A percentile compares a stretch with the other conserved stretches of the same genome.
phyloP scores from a whole-genome alignment of 2,113 vertebrate species.

The Brienomyrus brachyistius region DNA sequence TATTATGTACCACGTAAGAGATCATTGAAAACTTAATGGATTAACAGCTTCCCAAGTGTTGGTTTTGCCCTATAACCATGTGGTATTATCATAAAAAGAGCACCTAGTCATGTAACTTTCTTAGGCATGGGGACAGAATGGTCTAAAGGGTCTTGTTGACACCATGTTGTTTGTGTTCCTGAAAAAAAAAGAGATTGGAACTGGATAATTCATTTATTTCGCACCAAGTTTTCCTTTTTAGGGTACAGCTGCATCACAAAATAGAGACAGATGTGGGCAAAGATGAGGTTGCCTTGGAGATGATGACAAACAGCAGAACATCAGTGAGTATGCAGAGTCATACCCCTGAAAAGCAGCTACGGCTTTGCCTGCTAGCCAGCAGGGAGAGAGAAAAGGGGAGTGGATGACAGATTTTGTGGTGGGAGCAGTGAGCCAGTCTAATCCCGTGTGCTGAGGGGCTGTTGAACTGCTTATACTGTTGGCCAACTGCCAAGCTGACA shows the following conservation, averaged over 20 bases:
- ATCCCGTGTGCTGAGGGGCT: not conserved
- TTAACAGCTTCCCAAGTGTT: not conserved
- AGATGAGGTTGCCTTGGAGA: not conserved
- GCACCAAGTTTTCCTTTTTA: not conserved
- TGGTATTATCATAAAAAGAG: not conserved
- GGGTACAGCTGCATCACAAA: not conserved
- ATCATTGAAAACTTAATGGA: not conserved
- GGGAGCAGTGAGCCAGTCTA: not conserved
- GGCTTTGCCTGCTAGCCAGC: not conserved
- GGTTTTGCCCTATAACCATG: not conserved
- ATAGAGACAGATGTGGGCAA: not conserved
- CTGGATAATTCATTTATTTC: not conserved
- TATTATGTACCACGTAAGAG: not conserved
- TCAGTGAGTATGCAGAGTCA: constrained; percentile 1
- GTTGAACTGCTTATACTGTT: not conserved
- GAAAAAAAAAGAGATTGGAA: not conserved
- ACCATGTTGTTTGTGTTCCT: not conserved
- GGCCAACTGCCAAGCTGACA: not conserved
- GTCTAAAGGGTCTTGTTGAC: not conserved
- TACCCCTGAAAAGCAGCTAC: not conserved
- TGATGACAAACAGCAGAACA: not conserved
- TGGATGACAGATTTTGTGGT: not conserved
- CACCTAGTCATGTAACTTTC: not conserved
- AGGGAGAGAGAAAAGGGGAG: not conserved
- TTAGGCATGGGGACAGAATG: not conserved